Evolutionary conservation across 2,113 vertebrate species (phyloP).

Genomic region (Dicerorhinus sumatrensis): DNA sequence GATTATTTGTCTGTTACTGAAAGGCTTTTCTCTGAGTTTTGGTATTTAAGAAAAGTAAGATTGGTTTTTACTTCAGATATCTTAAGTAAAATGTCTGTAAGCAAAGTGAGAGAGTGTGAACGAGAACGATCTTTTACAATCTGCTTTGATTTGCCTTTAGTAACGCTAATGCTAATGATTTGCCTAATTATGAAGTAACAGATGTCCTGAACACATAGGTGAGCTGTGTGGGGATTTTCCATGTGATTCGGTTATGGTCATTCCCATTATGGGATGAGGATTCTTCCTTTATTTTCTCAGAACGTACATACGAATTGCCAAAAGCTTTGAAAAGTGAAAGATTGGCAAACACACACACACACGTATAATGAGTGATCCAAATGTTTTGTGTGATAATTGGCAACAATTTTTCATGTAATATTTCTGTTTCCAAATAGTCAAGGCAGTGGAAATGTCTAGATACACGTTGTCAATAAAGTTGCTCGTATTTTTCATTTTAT

Average conservation of each 20-base stretch:
- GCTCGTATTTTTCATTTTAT: not conserved
- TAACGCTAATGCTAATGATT: not conserved
- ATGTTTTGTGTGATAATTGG: not conserved
- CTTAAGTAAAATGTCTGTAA: not conserved
- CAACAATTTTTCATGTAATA: not conserved
- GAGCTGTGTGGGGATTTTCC: not conserved
- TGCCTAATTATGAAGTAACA: conserved; percentile 45
- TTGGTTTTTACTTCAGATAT: not conserved
- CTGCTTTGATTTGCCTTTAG: conserved; percentile 26
- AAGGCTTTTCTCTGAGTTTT: not conserved
- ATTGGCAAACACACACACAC: not conserved
- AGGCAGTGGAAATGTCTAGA: not conserved
- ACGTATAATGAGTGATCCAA: not conserved
- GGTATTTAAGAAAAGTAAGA: not conserved
- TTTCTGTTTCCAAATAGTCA: not conserved
- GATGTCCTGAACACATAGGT: not conserved
- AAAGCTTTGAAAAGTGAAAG: not conserved
- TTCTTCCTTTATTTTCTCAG: not conserved
- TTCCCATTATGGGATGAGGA: not conserved
- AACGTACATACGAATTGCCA: not conserved
- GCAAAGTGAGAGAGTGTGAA: not conserved
- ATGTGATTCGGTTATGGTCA: not conserved
- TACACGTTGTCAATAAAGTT: not conserved
- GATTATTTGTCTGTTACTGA: not conserved
- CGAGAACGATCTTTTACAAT: not conserved